A percentile compares a stretch with the other conserved stretches of the same genome.
phyloP scores from a whole-genome alignment of 2,797 vertebrate genomes.

The Fistularia commersonii region DNA sequence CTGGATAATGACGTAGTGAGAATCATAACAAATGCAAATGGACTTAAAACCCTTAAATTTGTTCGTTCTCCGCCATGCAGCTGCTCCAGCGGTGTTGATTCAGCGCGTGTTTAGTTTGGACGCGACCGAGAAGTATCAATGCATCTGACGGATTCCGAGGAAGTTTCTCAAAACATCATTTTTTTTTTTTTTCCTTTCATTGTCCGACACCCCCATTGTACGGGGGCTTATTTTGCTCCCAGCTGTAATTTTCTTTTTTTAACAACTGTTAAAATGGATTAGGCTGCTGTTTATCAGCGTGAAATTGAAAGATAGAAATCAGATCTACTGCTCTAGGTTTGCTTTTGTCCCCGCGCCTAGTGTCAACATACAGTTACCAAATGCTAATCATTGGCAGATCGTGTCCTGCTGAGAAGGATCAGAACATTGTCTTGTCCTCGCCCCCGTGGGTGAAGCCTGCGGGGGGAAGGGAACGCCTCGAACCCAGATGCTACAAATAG shows the following conservation, averaged over 20 bases:
- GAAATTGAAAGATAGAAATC: constrained; percentile 26
- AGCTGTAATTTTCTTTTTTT: constrained; percentile 18
- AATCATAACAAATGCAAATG: too few species aligned
- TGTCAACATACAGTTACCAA: constrained; percentile 22
- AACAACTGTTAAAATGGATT: constrained; percentile 32
- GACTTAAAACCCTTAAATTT: too few species aligned
- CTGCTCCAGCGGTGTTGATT: too few species aligned
- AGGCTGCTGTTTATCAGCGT: constrained; percentile 23
- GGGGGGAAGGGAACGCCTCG: constrained; percentile 16
- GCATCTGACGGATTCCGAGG: too few species aligned
- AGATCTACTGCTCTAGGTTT: constrained; percentile 24
- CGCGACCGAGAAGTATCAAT: too few species aligned
- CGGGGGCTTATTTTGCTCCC: constrained; percentile 1
- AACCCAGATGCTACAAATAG: background rate
- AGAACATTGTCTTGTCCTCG: constrained; percentile 29
- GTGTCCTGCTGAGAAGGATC: constrained; percentile 29
- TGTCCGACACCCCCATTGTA: too few species aligned
- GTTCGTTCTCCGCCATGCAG: too few species aligned
- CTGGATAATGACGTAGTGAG: too few species aligned
- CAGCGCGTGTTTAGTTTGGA: too few species aligned
- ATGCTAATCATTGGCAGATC: constrained; percentile 26
- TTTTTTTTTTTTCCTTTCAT: too few species aligned
- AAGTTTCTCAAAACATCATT: too few species aligned
- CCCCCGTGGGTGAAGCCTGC: constrained; percentile 24
- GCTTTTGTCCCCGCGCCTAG: constrained; percentile 19